These are phyloP conservation scores for Orbicella faveolata DNA, from an alignment of 64 coral and sea anemone genomes.

Conservation along the genomic window DNA sequence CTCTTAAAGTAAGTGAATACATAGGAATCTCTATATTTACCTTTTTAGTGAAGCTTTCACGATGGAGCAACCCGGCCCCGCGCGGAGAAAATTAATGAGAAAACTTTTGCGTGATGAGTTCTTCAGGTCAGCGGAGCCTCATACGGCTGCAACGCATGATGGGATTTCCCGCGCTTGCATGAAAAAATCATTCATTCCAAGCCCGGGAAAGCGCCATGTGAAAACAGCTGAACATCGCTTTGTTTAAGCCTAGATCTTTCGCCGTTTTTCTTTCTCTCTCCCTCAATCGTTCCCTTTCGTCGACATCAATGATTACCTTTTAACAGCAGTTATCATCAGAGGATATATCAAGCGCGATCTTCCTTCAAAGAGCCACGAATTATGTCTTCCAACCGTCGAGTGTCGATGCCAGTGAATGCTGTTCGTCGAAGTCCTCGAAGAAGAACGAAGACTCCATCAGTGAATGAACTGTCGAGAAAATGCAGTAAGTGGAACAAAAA, in stretches of 20 bases:
- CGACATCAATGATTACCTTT: background rate
- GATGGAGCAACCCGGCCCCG: too few species aligned
- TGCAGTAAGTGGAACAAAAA: conserved; percentile 61
- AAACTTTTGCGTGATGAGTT: background rate
- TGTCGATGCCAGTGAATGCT: conserved; percentile 32
- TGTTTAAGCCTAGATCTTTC: background rate
- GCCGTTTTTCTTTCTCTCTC: background rate
- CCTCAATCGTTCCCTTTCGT: background rate
- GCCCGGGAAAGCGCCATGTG: conserved; percentile 10
- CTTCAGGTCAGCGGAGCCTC: background rate
- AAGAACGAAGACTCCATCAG: conserved; percentile 84
- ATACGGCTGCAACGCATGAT: conserved; percentile 24
- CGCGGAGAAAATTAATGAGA: too few species aligned
- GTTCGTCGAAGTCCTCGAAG: conserved; percentile 48
- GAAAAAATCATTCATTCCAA: background rate
- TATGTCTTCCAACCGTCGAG: conserved; percentile 44
- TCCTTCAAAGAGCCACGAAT: background rate
- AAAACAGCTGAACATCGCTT: conserved; percentile 39
- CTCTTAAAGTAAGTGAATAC: too few species aligned
- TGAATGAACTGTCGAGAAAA: conserved; percentile 87
- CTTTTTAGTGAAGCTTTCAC: too few species aligned
- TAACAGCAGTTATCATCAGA: background rate
- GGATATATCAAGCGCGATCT: background rate
- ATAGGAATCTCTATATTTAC: too few species aligned
- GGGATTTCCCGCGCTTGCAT: conserved; percentile 93